These are phyloP conservation scores for Andrena praecox DNA, from an alignment of 2,888 invertebrate species.

Conservation along the genomic window DNA sequence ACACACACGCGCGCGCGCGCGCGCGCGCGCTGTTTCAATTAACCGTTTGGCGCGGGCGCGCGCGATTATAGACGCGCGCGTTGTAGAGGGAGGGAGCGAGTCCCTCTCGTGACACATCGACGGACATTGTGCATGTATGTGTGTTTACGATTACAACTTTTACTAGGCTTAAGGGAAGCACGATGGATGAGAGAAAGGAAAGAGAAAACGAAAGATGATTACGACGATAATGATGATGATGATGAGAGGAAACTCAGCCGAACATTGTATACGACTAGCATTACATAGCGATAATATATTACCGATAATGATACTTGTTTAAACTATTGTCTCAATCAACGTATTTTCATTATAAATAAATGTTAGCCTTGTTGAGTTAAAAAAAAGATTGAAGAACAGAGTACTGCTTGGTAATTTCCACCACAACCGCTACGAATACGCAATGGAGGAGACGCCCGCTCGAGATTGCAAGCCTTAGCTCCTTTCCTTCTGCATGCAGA, in stretches of 20 bases:
- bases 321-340: slow-evolving; percentile 85
- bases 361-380: slow-evolving; percentile 85
- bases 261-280: slow-evolving; percentile 85
- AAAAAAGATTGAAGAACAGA: slow-evolving; percentile 68
- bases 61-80: slow-evolving; percentile 54
- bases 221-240: slow-evolving; percentile 27
- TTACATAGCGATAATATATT: slow-evolving; percentile 84
- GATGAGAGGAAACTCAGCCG: slow-evolving; percentile 77
- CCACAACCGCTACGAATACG: slow-evolving; percentile 33
- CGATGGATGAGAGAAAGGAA: slow-evolving; percentile 10
- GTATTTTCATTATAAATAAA: slow-evolving; percentile 85
- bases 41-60: slow-evolving; percentile 33
- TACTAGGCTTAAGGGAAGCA: slow-evolving; percentile 71
- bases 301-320: slow-evolving; percentile 85
- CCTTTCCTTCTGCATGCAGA: slow-evolving; percentile 56
- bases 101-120: slow-evolving; percentile 28
- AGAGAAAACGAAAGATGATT: not conserved
- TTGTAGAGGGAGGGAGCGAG: slow-evolving; percentile 13
- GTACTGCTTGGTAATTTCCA: slow-evolving; percentile 56
- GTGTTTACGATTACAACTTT: slow-evolving; percentile 77
- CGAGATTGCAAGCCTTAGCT: slow-evolving; percentile 50
- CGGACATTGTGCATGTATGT: slow-evolving; percentile 81
- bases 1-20: slow-evolving; percentile 12
- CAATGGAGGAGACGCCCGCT: slow-evolving; percentile 5
- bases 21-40: slow-evolving; percentile 55